phyloP scores from a whole-genome alignment of 2,797 vertebrate genomes.

The Sebastes hopkinsi region DNA sequence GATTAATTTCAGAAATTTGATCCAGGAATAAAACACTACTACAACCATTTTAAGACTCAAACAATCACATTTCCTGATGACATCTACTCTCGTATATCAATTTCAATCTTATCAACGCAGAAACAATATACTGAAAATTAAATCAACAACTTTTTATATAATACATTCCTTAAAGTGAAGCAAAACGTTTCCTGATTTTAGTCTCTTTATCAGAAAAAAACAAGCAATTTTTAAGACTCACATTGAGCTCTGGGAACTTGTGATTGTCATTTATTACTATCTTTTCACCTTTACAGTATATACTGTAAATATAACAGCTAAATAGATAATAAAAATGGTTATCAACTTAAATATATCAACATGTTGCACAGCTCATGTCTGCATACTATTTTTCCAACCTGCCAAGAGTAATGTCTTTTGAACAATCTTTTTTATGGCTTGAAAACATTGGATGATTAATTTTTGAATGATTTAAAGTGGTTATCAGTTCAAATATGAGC shows the following conservation, averaged over 20 bases:
- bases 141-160: too few relatives aligned
- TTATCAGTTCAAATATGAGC: background rate
- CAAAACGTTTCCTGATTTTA: too few relatives aligned
- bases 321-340: background rate
- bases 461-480: background rate
- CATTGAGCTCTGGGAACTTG: background rate
- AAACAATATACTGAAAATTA: too few relatives aligned
- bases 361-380: background rate
- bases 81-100: too few relatives aligned
- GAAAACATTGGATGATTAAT: background rate
- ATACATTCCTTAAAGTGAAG: too few relatives aligned
- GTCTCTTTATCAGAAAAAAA: background rate
- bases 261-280: background rate
- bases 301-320: background rate
- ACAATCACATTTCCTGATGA: too few relatives aligned
- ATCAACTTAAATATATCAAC: too few relatives aligned
- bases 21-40: background rate
- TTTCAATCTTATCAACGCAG: too few relatives aligned
- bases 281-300: background rate
- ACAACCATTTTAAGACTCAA: too few relatives aligned
- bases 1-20: background rate
- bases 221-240: too few relatives aligned
- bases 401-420: background rate
- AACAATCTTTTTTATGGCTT: background rate
- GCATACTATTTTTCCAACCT: background rate